Conservation (phyloP, 2,797 vertebrate species). For the Lemur catta region DNA sequence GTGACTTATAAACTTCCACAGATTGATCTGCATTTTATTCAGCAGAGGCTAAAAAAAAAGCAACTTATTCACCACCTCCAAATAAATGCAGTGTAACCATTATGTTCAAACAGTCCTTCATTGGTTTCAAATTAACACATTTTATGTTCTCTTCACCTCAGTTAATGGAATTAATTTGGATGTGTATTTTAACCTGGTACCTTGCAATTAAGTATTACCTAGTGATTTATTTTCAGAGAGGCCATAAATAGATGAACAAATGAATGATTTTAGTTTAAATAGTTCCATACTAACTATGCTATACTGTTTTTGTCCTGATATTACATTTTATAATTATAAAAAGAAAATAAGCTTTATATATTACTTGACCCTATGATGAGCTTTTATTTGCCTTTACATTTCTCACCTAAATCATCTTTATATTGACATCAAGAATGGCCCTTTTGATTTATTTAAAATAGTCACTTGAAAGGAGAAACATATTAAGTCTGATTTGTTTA, state of each 20-base stretch:
- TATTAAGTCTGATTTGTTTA: conserved; percentile 61
- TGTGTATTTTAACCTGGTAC: background rate
- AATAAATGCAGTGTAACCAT: background rate
- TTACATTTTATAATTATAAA: conserved; percentile 3
- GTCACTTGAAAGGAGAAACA: conserved; percentile 53
- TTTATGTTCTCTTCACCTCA: background rate
- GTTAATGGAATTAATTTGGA: conserved; percentile 48
- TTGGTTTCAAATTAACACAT: conserved; percentile 37
- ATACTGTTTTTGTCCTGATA: background rate
- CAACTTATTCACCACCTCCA: background rate
- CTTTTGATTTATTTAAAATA: conserved; percentile 69
- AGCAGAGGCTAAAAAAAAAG: background rate
- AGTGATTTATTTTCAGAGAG: conserved; percentile 18
- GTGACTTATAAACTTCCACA: background rate
- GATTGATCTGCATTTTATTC: background rate
- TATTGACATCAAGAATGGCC: conserved; percentile 51
- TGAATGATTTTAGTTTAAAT: background rate
- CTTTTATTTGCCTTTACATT: conserved; percentile 32
- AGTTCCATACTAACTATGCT: background rate
- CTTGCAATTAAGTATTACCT: background rate
- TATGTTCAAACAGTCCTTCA: background rate
- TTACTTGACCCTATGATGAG: background rate
- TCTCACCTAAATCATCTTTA: conserved; percentile 15
- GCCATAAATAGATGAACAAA: background rate
- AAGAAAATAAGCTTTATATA: background rate